phyloP scores from a whole-genome alignment of 2,797 vertebrate genomes.

The Echiichthys vipera region DNA sequence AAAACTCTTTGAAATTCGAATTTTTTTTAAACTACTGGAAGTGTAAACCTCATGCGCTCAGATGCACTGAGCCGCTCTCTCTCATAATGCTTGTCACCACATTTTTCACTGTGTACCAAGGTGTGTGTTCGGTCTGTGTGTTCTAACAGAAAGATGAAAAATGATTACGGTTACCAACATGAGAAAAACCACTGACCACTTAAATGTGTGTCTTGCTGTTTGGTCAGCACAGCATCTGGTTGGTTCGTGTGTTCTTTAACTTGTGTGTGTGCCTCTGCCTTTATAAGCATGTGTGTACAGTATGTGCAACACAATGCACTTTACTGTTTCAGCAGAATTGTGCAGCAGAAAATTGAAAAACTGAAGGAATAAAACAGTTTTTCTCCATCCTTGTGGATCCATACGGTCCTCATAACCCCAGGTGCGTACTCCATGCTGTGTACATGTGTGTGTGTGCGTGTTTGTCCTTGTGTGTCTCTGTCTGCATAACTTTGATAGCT shows the following conservation, averaged over 20 bases:
- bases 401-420: constrained; percentile 18
- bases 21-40: constrained; percentile 24
- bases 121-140: not conserved
- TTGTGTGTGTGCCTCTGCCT: not conserved
- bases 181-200: constrained; percentile 25
- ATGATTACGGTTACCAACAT: constrained; percentile 1
- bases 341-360: constrained; percentile 48
- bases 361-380: constrained; percentile 10
- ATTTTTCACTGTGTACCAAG: not conserved
- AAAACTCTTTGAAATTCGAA: constrained; percentile 37
- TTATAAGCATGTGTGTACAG: constrained; percentile 10
- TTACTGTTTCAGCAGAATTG: constrained; percentile 44
- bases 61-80: not conserved
- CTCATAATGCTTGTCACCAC: not conserved
- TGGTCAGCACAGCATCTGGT: constrained; percentile 22
- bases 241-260: constrained; percentile 8
- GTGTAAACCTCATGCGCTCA: constrained; percentile 22
- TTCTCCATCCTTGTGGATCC: constrained; percentile 33
- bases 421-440: constrained; percentile 13
- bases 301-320: constrained; percentile 26
- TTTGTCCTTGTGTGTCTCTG: not conserved
- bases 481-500: constrained; percentile 9
- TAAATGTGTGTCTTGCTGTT: constrained; percentile 13
- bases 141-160: constrained; percentile 5
- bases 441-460: constrained; percentile 6